Conservation (phyloP, 2,797 vertebrate genomes). For the Bucorvus abyssinicus region DNA sequence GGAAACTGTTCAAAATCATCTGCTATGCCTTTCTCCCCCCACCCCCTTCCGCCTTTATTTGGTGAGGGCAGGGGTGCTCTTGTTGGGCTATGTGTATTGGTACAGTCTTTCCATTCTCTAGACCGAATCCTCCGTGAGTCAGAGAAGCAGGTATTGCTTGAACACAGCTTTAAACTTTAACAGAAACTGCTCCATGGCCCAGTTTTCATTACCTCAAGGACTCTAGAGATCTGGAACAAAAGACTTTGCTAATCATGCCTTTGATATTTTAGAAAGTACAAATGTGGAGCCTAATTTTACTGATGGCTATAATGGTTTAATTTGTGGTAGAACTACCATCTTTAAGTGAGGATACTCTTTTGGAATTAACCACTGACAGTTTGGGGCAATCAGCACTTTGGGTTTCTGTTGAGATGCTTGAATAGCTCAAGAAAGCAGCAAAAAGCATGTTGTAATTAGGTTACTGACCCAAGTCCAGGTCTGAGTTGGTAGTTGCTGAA, state of each 20-base stretch:
- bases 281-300: conserved; percentile 66
- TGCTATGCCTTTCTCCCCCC: conserved; percentile 8
- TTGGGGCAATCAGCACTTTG: conserved; percentile 4
- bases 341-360: background rate
- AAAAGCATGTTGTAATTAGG: background rate
- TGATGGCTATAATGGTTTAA: conserved; percentile 43
- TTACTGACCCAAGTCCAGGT: conserved; percentile 8
- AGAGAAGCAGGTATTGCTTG: background rate
- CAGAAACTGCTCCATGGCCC: conserved; percentile 21
- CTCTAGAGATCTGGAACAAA: conserved; percentile 63
- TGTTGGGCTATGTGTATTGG: background rate
- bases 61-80: background rate
- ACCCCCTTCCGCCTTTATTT: background rate
- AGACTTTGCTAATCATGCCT: conserved; percentile 60
- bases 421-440: background rate
- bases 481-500: background rate
- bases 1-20: conserved; percentile 63
- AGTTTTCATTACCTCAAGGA: conserved; percentile 57
- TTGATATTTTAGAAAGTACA: conserved; percentile 75
- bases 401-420: background rate
- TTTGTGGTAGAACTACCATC: conserved; percentile 40
- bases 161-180: background rate
- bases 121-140: background rate
- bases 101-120: background rate
- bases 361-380: conserved; percentile 32